phyloP scores from a whole-genome alignment of 2,888 invertebrate species.

The Phasia obesa region DNA sequence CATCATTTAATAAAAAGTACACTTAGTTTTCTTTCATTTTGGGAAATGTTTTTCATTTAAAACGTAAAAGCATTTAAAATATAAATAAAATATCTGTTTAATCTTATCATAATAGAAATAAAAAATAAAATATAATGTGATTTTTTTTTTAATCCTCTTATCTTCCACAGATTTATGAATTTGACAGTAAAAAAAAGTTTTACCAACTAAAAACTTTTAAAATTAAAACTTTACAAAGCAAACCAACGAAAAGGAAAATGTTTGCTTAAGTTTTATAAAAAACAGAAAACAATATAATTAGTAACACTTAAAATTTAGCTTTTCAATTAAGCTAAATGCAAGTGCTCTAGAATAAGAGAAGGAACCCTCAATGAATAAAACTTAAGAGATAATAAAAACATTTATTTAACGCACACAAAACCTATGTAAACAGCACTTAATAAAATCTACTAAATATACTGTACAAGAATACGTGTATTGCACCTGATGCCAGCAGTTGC shows the following conservation, averaged over 20 bases:
- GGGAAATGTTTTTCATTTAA: too few species aligned
- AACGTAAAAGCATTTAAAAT: too few species aligned
- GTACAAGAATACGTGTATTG: not conserved
- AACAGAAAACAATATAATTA: conserved; percentile 26
- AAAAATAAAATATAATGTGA: not conserved
- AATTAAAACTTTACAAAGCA: conserved; percentile 4
- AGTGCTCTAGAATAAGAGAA: not conserved
- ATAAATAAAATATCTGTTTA: too few species aligned
- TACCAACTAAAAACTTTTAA: conserved; percentile 2
- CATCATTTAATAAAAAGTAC: too few species aligned
- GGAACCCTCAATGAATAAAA: conserved; percentile 9
- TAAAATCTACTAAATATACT: not conserved
- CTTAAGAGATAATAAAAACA: conserved; percentile 11
- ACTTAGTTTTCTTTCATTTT: too few species aligned
- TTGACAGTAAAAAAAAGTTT: not conserved
- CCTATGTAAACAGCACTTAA: not conserved
- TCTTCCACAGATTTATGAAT: not conserved
- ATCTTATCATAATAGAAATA: not conserved
- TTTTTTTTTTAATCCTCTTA: conserved; percentile 22
- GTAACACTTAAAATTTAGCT: conserved; percentile 33
- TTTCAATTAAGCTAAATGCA: conserved; percentile 7
- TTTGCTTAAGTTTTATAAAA: not conserved
- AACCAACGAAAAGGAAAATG: conserved; percentile 4
- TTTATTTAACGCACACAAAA: conserved; percentile 3
- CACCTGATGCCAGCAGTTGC: conserved; percentile 7